Base-by-base conservation (phyloP, 2,888 invertebrate genomes). In the Cataglyphis rosenhaueri region DNA sequence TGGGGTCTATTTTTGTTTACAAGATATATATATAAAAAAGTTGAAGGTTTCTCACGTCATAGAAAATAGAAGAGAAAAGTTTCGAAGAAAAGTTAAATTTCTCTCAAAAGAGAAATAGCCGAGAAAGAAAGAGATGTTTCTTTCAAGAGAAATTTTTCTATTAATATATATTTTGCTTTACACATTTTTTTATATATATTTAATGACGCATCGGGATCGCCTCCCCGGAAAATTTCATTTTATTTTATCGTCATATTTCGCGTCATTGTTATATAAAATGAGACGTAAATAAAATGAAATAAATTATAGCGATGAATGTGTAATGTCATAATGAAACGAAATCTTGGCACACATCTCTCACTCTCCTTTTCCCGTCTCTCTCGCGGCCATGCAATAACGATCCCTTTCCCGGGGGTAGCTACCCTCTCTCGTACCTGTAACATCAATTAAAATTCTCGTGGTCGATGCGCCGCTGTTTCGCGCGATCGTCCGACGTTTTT, bases 381-480 rank as follows among this genome's bases (percentile, higher is more conserved):
- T 75, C 38, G 68, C 57, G 57, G 35, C 55, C 62, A 61, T 65
- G 81, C 64, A 74, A 81, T 81, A 74, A 81, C 81, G 75, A 81
- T 52, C 74, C 64, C 75, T 41, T 68, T 41, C 76, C 65, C 65
- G 64, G 61, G 74, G 71, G 44, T 52, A 73, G 29, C 86, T 55
- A 81, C 76, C 68, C 84, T 87, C 87, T 86, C 87, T 86, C 87
- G 86, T 89, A 91, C 89, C 92, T 91, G 91, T 91, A 93, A 93
- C 93, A 93, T 93, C 93, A 94, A 93, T 93, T 94, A 93, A 94
- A 93, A 94, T 93, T 93, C 92, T 90, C 91, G 91, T 90, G 91
- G 93, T 92, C 91, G 93, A 93, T 92, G 92, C 91, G 90, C 90
- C 89, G 91, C 91, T 90, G 92, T 91, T 92, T 92, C 92, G 91